Conservation (phyloP, 1,140 invertebrate genomes). For the Rhizoglyphus robini region DNA sequence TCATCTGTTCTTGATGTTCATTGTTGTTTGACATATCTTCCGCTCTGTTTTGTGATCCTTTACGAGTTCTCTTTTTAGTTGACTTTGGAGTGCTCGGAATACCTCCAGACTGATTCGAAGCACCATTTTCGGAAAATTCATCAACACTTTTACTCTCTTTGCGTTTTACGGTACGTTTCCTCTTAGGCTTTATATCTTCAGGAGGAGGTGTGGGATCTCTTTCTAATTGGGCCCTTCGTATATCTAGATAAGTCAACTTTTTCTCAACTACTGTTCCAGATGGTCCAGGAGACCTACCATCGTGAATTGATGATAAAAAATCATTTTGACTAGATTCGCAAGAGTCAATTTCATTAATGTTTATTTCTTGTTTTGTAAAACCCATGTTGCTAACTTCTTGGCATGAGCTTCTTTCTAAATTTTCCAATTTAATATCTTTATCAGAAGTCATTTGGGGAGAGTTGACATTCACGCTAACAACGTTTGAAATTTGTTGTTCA, state of each 20-base stretch:
- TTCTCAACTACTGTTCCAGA: slow-evolving; percentile 9
- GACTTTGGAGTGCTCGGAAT: not conserved
- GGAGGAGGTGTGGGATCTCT: slow-evolving; percentile 28
- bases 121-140: slow-evolving; percentile 10
- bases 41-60: slow-evolving; percentile 39
- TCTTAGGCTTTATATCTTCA: slow-evolving; percentile 27
- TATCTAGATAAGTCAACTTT: slow-evolving; percentile 24
- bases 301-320: too few species aligned
- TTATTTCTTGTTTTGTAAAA: too few species aligned
- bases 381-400: too few species aligned
- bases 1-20: slow-evolving; percentile 78
- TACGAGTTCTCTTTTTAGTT: slow-evolving; percentile 56
- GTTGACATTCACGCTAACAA: too few species aligned
- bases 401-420: too few species aligned
- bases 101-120: slow-evolving; percentile 2
- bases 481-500: too few species aligned
- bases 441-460: too few species aligned
- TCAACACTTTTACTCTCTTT: slow-evolving; percentile 26
- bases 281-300: too few species aligned
- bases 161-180: slow-evolving; percentile 27
- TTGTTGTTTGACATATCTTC: slow-evolving; percentile 35
- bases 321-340: too few species aligned
- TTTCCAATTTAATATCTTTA: not conserved
- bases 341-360: too few species aligned
- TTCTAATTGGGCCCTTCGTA: slow-evolving; percentile 27